phyloP scores from a whole-genome alignment of 1,140 invertebrate species.

The Helicoverpa armigera region DNA sequence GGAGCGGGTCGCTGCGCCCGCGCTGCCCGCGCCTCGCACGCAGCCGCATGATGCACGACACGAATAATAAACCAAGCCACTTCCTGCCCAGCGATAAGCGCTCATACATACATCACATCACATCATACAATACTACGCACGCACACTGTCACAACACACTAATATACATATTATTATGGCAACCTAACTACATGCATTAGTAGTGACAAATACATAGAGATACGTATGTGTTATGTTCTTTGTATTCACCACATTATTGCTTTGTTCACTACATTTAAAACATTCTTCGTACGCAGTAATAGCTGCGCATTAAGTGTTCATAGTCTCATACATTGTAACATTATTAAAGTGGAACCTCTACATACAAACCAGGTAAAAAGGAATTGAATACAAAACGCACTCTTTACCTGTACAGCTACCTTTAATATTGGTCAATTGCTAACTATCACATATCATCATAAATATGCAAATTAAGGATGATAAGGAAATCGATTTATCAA shows the following conservation, averaged over 20 bases:
- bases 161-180: conserved; percentile 52
- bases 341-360: too few relatives aligned
- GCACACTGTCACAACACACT: conserved; percentile 44
- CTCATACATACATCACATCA: conserved; percentile 76
- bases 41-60: conserved; percentile 81
- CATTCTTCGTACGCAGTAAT: conserved; percentile 33
- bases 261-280: conserved; percentile 51
- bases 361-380: conserved; percentile 16
- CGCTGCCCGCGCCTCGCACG: conserved; percentile 73
- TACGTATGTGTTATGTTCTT: conserved; percentile 40
- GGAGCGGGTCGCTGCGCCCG: conserved; percentile 69
- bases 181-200: conserved; percentile 47
- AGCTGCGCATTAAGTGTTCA: conserved; percentile 33
- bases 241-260: conserved; percentile 51
- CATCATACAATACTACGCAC: conserved; percentile 63
- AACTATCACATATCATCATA: too few relatives aligned
- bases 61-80: conserved; percentile 85
- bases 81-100: conserved; percentile 84
- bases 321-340: conserved; percentile 6
- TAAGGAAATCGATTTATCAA: too few relatives aligned
- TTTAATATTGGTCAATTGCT: not conserved
- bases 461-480: too few relatives aligned
- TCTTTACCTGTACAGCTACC: not conserved
- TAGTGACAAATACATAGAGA: conserved; percentile 47
- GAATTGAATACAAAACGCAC: conserved; percentile 12